phyloP scores from a whole-genome alignment of 30 jellyfish, hydroid and myxozoan genomes.

The Cassiopea xamachana region DNA sequence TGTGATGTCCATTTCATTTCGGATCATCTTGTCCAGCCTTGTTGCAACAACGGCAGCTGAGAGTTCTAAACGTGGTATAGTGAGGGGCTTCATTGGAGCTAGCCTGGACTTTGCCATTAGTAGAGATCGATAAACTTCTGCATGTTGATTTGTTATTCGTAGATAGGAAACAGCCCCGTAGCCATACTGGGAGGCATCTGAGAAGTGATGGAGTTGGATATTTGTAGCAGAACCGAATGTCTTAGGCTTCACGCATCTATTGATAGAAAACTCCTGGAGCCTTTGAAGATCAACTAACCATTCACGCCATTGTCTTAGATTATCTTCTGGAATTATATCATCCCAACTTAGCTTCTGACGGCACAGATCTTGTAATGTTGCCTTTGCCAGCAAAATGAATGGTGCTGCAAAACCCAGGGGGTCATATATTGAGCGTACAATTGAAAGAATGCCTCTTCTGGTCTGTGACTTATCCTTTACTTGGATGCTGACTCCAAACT shows the following conservation, averaged over 20 bases:
- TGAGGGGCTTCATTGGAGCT: conserved; percentile 63
- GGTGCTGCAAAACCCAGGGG: conserved; percentile 77
- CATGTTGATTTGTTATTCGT: conserved; percentile 31
- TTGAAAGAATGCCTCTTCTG: conserved; percentile 41
- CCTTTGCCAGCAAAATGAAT: conserved; percentile 44
- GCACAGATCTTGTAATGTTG: conserved; percentile 40
- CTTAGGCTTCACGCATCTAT: conserved; percentile 21
- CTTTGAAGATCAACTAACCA: conserved; percentile 48
- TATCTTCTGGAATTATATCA: conserved; percentile 17
- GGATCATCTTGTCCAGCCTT: conserved; percentile 43
- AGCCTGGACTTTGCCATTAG: conserved; percentile 52
- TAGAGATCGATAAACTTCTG: conserved; percentile 37
- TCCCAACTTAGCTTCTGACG: conserved; percentile 46
- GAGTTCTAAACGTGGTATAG: conserved; percentile 77
- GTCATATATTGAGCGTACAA: conserved; percentile 52
- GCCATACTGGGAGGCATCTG: conserved; percentile 57
- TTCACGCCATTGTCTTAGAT: conserved; percentile 13
- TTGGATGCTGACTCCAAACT: conserved; percentile 10
- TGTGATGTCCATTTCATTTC: conserved; percentile 53
- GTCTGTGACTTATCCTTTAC: conserved; percentile 53
- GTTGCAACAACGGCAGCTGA: conserved; percentile 75
- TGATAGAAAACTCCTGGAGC: conserved; percentile 12
- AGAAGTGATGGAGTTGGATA: conserved; percentile 49
- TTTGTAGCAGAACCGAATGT: conserved; percentile 4
- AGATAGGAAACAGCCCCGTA: conserved; percentile 69